Evolutionary conservation across 1,140 invertebrate genomes (phyloP).

Genomic region (Sesamia nonagrioides): DNA sequence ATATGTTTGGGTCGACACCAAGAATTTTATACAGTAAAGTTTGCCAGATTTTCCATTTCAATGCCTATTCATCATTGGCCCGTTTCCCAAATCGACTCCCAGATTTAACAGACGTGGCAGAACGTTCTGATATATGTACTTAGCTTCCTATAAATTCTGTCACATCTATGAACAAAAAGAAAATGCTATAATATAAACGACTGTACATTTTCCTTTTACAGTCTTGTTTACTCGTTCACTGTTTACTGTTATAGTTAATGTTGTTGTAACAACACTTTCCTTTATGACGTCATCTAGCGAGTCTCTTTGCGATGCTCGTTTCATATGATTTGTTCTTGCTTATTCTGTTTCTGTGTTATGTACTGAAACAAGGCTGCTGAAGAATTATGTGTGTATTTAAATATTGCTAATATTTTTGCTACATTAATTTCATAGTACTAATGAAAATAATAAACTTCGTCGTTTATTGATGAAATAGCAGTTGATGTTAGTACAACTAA

Average conservation of each 20-base stretch:
- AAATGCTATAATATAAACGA: background rate
- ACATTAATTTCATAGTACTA: no score
- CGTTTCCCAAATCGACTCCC: no score
- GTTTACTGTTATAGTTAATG: conserved; percentile 38
- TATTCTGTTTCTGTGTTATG: background rate
- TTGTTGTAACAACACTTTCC: conserved; percentile 33
- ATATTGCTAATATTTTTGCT: no score
- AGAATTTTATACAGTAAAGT: no score
- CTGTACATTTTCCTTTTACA: conserved; percentile 26
- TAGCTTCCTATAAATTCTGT: background rate
- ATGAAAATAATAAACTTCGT: no score
- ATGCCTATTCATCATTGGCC: no score
- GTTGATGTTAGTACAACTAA: no score
- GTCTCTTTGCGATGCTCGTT: background rate
- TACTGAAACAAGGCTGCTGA: background rate
- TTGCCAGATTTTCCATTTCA: no score
- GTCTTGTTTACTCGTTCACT: conserved; percentile 42
- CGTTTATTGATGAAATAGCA: no score
- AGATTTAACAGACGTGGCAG: no score
- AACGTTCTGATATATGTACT: no score
- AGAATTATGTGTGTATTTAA: background rate
- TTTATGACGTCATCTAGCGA: conserved; percentile 28
- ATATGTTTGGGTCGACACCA: no score
- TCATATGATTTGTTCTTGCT: background rate
- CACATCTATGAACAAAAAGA: background rate